Percentiles rank a stretch among this genome's conserved stretches.
Conservation (phyloP, 2,797 vertebrate species). For the Leptodactylus fallax region DNA sequence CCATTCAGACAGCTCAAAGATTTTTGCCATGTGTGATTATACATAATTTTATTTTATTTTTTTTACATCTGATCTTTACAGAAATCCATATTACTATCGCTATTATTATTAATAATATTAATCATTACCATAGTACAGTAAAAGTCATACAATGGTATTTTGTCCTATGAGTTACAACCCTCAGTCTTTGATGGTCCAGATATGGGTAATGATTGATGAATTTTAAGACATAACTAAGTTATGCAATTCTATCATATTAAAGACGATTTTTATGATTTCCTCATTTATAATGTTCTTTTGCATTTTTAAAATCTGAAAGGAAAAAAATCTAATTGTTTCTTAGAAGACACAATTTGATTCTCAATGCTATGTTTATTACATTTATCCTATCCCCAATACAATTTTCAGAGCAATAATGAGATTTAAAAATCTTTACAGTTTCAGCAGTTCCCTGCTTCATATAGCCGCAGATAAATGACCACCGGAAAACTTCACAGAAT, state of each 20-base stretch:
- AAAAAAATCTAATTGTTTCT: slow-evolving; percentile 66
- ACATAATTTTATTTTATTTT: neutral
- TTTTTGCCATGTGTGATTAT: too few species aligned
- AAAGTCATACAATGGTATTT: neutral
- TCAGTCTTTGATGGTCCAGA: slow-evolving; percentile 44
- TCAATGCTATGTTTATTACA: slow-evolving; percentile 74
- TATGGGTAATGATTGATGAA: slow-evolving; percentile 69
- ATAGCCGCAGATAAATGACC: slow-evolving; percentile 83
- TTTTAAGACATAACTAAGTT: slow-evolving; percentile 65
- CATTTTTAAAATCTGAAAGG: slow-evolving; percentile 66
- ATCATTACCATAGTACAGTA: neutral
- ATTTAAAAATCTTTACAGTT: slow-evolving; percentile 77
- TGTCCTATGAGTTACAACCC: neutral
- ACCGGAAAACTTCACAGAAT: slow-evolving; percentile 84
- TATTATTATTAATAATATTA: slow-evolving; percentile 2
- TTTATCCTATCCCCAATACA: slow-evolving; percentile 76
- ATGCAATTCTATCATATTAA: slow-evolving; percentile 48
- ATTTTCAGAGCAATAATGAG: slow-evolving; percentile 79
- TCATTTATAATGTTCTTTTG: slow-evolving; percentile 64
- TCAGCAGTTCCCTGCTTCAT: slow-evolving; percentile 72
- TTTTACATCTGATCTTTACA: neutral
- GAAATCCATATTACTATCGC: neutral
- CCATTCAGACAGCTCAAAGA: too few species aligned
- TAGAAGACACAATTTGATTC: slow-evolving; percentile 71
- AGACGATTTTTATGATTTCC: slow-evolving; percentile 57